phyloP scores from a whole-genome alignment of 2,113 vertebrate species.

The Morphnarchus princeps region DNA sequence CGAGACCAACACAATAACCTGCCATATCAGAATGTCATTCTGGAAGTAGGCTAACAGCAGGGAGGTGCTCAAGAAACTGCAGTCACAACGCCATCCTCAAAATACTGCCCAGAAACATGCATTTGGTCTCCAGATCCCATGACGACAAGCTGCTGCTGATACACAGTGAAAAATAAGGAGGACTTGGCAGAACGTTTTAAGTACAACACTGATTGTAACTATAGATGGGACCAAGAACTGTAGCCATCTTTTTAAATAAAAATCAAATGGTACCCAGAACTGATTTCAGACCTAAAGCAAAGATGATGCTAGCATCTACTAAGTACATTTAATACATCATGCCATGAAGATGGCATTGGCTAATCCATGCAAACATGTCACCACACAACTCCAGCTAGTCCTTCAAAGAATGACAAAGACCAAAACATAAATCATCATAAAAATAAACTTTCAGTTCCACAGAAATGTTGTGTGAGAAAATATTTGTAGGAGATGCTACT shows the following conservation, averaged over 20 bases:
- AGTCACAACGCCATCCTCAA: neutral
- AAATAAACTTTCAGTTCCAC: neutral
- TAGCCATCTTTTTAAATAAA: neutral
- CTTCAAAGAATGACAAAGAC: neutral
- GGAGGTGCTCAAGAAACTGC: neutral
- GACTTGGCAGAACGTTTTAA: neutral
- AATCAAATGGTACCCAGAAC: neutral
- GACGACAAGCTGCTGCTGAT: neutral
- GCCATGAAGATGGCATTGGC: neutral
- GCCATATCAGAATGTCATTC: accelerated
- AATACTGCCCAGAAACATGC: neutral
- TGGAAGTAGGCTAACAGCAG: neutral
- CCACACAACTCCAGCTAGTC: neutral
- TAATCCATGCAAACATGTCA: neutral
- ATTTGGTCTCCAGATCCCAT: neutral
- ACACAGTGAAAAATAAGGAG: neutral
- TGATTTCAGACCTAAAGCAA: neutral
- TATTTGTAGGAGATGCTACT: neutral
- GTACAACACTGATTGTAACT: neutral
- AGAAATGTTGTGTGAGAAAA: neutral
- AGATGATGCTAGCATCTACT: neutral
- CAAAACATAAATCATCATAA: neutral
- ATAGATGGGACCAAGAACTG: neutral
- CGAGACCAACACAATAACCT: neutral
- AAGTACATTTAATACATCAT: neutral